Base-by-base conservation (phyloP, 23 tunicate genomes). In the Styela clava region DNA sequence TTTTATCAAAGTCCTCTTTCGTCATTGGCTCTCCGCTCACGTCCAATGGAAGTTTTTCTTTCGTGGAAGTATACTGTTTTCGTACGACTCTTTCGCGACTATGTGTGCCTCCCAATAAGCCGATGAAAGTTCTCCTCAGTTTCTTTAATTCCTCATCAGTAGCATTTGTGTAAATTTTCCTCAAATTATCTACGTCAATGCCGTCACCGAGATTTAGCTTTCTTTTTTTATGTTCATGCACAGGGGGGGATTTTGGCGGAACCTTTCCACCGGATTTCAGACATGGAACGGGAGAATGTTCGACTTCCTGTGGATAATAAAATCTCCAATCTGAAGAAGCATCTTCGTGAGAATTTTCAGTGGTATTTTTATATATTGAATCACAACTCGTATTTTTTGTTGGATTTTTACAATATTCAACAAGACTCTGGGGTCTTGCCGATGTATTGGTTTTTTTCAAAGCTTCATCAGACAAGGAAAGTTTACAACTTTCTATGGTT, bases 81-180 rank as follows among this genome's bases (percentile, higher is more conserved):
- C 71, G 19, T 27, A 67, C 71, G 18, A 67, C 1, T 18, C 71
- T 27, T 18, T 67, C 24, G 19, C 2, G 71, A 1, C 71, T 67
- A 29, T 22, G 1, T 34, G 68, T 20, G 18, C 12, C 7, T 3
- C 85, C 85, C 18, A 69, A 0, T 12, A 74, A 22, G n/a, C 88
- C 73, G 9, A 77, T 84, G 37, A 78, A 74, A 9, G 32, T 33
- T 0, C 35, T 26, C 0, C 30, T 23, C 51, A 84, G 34, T 31
- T 56, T 61, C 31, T 35, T 21, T 21, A 84, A 3, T 51, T 84
- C 88, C 5, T 76, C 72, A 0, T 81, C 24, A 2, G 88, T 78
- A 27, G 80, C 73, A 35, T 84, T 30, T 34, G 44, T 61, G 77
- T 84, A 84, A 27, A 84, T 68, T 34, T 84, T 84, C 33, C 64